Evolutionary conservation across 2,797 vertebrate species (phyloP), one percentile per base, ranked within the genome.

Genomic region (Phaenicophaeus curvirostris): DNA sequence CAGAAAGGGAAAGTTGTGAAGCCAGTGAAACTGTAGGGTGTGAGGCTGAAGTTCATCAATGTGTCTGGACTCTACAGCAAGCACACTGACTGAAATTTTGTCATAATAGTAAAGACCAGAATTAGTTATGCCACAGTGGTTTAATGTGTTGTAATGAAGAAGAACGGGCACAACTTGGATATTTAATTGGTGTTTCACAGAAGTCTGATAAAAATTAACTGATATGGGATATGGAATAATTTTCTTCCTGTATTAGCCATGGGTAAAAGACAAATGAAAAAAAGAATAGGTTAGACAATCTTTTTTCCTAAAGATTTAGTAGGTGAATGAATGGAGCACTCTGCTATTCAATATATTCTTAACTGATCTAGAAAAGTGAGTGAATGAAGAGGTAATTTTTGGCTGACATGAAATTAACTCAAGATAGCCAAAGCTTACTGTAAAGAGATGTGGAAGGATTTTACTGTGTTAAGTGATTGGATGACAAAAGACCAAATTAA

Each of bases 401-500:
- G 69, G 12, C 42, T 88, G 51, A 51, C 44, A 39, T 12, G 20
- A 84, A 87, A 90, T 77, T 51, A 48, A 61, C 48, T 73, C 21
- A 37, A 69, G 27, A 33, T 77, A 79, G 33, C 24, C 61, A 74
- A 42, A 82, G 20, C 39, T 79, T 84, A 54, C 17, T 53, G 27
- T 51, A 55, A 54, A 61, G 21, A 46, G 6, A 51, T 77, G 10
- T 54, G 42, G 75, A 85, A 87, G 14, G 55, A 84, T 74, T 89
- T 93, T 89, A 82, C 24, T 68, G 21, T 83, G 28, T 35, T 73
- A 42, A 92, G 51, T 71, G 73, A 23, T 2, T 78, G 73, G 30
- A 18, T 88, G 46, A 88, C 59, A 81, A 87, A 87, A 92, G 51
- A 62, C n/a, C 33, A 71, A 75, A 81, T 83, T 76, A 93, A 94